These are phyloP conservation scores for Biston stratarius DNA, from an alignment of 2,888 invertebrate species.

Conservation along the genomic window DNA sequence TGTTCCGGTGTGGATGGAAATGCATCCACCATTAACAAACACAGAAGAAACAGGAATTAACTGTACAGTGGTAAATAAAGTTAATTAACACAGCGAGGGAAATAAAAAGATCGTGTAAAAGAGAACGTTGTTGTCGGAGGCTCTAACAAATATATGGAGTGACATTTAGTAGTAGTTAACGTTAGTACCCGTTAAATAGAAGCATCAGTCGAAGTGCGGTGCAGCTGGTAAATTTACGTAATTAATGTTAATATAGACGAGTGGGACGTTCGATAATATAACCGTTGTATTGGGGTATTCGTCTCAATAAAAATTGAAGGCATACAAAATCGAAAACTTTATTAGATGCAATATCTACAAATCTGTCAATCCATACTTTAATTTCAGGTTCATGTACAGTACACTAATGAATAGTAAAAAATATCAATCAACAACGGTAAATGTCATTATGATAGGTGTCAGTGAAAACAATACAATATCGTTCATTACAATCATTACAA, in stretches of 20 bases:
- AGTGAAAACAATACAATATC: too few species aligned
- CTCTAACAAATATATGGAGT: constrained; percentile 75
- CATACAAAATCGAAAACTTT: background rate
- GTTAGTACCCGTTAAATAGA: constrained; percentile 74
- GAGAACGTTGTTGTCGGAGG: constrained; percentile 62
- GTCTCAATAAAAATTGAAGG: background rate
- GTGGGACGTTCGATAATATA: constrained; percentile 27
- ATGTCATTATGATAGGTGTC: too few species aligned
- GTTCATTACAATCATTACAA: too few species aligned
- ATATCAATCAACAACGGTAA: too few species aligned
- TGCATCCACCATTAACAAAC: constrained; percentile 32
- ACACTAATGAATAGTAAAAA: too few species aligned
- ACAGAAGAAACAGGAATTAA: constrained; percentile 57
- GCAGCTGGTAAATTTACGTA: constrained; percentile 75
- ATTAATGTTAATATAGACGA: constrained; percentile 63
- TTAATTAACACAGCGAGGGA: constrained; percentile 70
- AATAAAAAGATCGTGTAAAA: constrained; percentile 65
- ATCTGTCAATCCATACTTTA: too few species aligned
- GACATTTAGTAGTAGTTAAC: constrained; percentile 80
- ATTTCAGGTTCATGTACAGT: too few species aligned
- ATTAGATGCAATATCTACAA: too few species aligned
- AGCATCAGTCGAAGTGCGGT: constrained; percentile 73
- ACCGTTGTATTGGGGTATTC: constrained; percentile 33
- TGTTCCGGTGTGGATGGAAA: constrained; percentile 42
- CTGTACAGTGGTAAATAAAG: constrained; percentile 69